Percentiles rank a stretch among this genome's conserved stretches.
Conservation (phyloP, 2,888 invertebrate genomes). For the Xanthostigma xanthostigma region DNA sequence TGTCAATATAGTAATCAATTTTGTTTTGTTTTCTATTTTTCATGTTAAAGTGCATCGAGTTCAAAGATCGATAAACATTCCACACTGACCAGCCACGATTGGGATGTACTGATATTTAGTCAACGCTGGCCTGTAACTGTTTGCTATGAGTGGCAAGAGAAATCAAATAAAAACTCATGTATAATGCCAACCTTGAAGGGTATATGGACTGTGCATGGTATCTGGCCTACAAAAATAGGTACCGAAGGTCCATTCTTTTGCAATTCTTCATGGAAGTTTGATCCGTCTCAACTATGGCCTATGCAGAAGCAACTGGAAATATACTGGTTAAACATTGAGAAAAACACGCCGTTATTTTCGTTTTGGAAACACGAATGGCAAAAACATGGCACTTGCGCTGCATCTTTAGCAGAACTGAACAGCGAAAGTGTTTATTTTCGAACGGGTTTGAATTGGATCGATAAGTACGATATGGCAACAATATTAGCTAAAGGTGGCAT, state of each 20-base stretch:
- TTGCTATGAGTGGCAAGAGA: constrained; percentile 55
- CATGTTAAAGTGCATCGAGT: no score
- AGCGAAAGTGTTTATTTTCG: constrained; percentile 54
- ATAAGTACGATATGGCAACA: constrained; percentile 42
- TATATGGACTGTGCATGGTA: constrained; percentile 67
- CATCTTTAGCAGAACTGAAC: constrained; percentile 35
- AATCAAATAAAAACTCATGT: constrained; percentile 43
- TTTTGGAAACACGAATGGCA: constrained; percentile 73
- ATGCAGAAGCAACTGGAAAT: constrained; percentile 33
- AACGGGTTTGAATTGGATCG: constrained; percentile 43
- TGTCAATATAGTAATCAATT: no score
- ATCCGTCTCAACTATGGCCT: constrained; percentile 35
- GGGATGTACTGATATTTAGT: constrained; percentile 66
- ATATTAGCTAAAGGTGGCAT: constrained; percentile 41
- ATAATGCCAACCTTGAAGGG: constrained; percentile 40
- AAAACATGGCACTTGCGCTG: constrained; percentile 72
- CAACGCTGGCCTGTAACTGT: constrained; percentile 66
- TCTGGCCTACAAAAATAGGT: constrained; percentile 64
- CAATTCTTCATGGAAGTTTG: constrained; percentile 50
- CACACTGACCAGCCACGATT: constrained; percentile 27
- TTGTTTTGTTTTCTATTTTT: no score
- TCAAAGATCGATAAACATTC: no score
- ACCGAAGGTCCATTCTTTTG: constrained; percentile 56
- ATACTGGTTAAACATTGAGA: constrained; percentile 61
- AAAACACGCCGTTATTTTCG: constrained; percentile 31